Conservation (phyloP, 2,797 vertebrate genomes). For the Petrocephalus sullivani region DNA sequence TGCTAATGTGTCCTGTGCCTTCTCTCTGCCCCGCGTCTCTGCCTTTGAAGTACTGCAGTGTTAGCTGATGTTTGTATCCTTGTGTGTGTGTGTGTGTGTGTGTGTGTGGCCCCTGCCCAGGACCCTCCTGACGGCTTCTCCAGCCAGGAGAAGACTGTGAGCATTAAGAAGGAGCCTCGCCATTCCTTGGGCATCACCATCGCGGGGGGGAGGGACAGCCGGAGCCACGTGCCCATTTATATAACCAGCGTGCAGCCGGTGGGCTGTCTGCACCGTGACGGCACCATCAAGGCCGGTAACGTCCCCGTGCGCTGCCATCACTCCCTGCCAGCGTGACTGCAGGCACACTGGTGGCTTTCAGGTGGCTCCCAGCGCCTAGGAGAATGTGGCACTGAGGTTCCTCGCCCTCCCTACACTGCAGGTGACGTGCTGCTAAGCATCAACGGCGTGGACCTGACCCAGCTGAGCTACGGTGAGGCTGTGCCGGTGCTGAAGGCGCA, state of each 20-base stretch:
- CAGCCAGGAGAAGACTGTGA: constrained; percentile 79
- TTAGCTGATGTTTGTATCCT: not conserved
- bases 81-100: constrained; percentile 18
- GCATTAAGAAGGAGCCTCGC: constrained; percentile 82
- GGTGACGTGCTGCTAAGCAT: constrained; percentile 85
- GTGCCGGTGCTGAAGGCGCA: constrained; percentile 82
- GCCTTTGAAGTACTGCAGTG: not conserved
- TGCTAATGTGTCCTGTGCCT: not conserved
- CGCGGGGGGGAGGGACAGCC: constrained; percentile 81
- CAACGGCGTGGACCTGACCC: constrained; percentile 81
- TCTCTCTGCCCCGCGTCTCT: not conserved
- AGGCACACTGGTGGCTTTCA: not conserved
- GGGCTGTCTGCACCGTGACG: constrained; percentile 82
- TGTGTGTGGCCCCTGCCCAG: constrained; percentile 46
- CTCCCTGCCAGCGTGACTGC: not conserved
- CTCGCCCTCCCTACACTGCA: constrained; percentile 39
- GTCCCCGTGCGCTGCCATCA: not conserved
- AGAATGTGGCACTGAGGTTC: not conserved
- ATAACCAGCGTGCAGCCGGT: constrained; percentile 88
- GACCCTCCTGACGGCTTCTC: constrained; percentile 76
- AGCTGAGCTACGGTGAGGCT: constrained; percentile 78
- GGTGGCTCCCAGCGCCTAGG: not conserved
- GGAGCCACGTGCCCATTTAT: constrained; percentile 79
- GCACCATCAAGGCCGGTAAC: constrained; percentile 81
- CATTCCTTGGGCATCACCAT: constrained; percentile 90